These are phyloP conservation scores for Tupaia tana DNA, from an alignment of 2,113 vertebrate genomes.

Conservation along the genomic window DNA sequence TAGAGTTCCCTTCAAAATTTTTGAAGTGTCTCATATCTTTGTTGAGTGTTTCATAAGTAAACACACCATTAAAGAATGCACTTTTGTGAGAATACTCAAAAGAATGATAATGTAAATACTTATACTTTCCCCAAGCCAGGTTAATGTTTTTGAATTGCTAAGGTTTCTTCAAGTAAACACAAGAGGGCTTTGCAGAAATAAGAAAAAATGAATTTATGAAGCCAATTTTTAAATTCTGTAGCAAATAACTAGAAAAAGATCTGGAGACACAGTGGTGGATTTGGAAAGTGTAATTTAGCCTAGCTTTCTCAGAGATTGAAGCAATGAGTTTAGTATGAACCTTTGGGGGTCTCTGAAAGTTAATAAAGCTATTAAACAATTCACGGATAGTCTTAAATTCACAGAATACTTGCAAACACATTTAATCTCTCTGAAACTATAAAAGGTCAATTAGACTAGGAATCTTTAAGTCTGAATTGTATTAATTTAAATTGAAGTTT, in stretches of 20 bases:
- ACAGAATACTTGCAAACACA: constrained; percentile 5
- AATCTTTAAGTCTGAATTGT: not conserved
- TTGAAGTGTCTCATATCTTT: constrained; percentile 29
- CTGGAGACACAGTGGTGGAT: not conserved
- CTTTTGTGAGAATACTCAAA: constrained; percentile 26
- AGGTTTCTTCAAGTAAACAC: constrained; percentile 55
- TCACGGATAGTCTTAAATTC: constrained; percentile 9
- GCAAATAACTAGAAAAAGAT: constrained; percentile 55
- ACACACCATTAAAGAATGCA: not conserved
- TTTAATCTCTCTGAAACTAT: not conserved
- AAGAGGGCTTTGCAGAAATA: constrained; percentile 24
- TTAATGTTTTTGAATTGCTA: constrained; percentile 24
- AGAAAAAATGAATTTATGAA: constrained; percentile 18
- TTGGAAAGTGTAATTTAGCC: not conserved
- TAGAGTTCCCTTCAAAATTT: constrained; percentile 36
- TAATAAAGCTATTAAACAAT: not conserved
- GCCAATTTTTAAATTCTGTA: not conserved
- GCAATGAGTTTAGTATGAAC: not conserved
- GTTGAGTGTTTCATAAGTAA: constrained; percentile 20
- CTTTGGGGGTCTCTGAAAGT: not conserved
- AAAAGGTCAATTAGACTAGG: not conserved
- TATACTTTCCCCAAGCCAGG: not conserved
- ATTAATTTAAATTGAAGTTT: constrained; percentile 1
- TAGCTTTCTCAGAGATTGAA: not conserved
- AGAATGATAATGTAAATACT: constrained; percentile 15